Evolutionary conservation across 2,797 vertebrate species (phyloP).

Genomic region (Parotocinclus haroldoi): DNA sequence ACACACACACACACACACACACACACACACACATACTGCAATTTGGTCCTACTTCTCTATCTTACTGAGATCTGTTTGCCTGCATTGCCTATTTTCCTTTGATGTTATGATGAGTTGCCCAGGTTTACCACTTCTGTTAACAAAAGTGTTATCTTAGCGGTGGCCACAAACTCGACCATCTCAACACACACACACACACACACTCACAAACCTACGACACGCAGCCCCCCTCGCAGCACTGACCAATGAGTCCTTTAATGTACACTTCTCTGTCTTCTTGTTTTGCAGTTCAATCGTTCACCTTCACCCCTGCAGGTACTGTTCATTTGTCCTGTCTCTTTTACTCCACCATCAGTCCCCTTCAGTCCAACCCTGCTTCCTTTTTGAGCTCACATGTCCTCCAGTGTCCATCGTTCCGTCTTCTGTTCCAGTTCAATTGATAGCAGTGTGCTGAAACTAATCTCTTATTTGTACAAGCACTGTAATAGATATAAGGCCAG

Average conservation of each 20-base stretch:
- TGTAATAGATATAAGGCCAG: too few species aligned
- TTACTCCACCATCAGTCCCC: constrained; percentile 28
- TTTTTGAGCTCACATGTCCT: background rate
- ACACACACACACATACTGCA: constrained; percentile 6
- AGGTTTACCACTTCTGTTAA: constrained; percentile 48
- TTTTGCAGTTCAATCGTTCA: constrained; percentile 91
- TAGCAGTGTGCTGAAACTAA: too few species aligned
- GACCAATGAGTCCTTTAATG: constrained; percentile 73
- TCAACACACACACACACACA: constrained; percentile 19
- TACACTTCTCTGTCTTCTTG: constrained; percentile 86
- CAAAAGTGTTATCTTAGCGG: too few species aligned
- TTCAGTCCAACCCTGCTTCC: background rate
- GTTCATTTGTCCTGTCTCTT: constrained; percentile 81
- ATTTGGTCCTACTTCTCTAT: too few species aligned
- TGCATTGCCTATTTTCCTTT: constrained; percentile 31
- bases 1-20: background rate
- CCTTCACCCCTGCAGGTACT: constrained; percentile 91
- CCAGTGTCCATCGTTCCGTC: too few species aligned
- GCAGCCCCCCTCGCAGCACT: constrained; percentile 47
- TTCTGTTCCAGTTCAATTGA: background rate
- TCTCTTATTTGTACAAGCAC: too few species aligned
- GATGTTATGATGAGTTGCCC: constrained; percentile 43
- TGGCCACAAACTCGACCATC: background rate
- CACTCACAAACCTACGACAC: constrained; percentile 5
- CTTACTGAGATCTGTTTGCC: constrained; percentile 23